Evolutionary conservation across 1,140 invertebrate species (phyloP).

Genomic region (Bombyx mandarina): DNA sequence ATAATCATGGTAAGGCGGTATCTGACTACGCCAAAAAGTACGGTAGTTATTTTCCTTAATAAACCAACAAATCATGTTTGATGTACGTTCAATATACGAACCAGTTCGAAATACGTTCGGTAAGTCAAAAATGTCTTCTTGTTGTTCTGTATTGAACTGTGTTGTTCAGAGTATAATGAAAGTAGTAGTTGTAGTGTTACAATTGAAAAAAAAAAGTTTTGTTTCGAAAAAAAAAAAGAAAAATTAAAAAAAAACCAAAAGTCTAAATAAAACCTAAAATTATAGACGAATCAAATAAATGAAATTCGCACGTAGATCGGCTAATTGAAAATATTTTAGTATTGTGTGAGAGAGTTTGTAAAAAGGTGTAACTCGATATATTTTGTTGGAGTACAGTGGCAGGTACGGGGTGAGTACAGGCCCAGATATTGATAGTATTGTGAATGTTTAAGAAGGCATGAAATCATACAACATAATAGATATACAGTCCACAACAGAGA

Average conservation of each 20-base stretch:
- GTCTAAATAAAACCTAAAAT: constrained; percentile 11
- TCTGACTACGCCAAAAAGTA: too few species aligned
- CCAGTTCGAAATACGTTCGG: too few species aligned
- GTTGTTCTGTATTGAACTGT: constrained; percentile 27
- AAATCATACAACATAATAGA: constrained; percentile 68
- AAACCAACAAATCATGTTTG: too few species aligned
- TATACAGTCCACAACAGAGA: constrained; percentile 69
- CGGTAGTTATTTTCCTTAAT: too few species aligned
- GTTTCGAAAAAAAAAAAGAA: too few species aligned
- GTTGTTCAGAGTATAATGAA: constrained; percentile 29
- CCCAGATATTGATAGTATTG: constrained; percentile 65
- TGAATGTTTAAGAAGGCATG: constrained; percentile 69
- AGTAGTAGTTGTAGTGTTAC: too few species aligned
- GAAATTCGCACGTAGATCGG: too few species aligned
- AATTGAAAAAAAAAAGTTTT: too few species aligned
- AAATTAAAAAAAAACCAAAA: neutral
- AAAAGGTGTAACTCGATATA: constrained; percentile 64
- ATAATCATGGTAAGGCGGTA: too few species aligned
- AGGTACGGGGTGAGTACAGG: constrained; percentile 62
- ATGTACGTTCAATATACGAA: too few species aligned
- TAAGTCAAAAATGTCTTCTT: too few species aligned
- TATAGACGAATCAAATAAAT: neutral
- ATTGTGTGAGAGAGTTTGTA: constrained; percentile 61
- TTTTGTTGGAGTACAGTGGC: constrained; percentile 62
- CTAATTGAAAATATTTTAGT: constrained; percentile 34